Conservation (phyloP, 2,113 vertebrate genomes). For the Oreotrochilus melanogaster region DNA sequence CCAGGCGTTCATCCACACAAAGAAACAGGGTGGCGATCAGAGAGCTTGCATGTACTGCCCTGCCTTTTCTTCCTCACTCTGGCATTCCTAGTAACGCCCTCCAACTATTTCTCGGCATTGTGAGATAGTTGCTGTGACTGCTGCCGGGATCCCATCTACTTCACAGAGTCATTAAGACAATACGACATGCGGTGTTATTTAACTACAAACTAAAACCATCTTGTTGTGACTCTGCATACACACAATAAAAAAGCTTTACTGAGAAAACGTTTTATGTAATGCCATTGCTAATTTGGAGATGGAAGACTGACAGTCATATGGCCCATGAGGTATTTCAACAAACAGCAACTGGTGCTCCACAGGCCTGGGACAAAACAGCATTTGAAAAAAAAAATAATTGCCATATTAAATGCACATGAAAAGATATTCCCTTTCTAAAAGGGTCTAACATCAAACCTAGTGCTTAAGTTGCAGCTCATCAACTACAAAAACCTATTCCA, state of each 20-base stretch:
- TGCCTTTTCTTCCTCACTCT: neutral
- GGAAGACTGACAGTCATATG: slow-evolving; percentile 64
- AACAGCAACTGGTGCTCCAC: slow-evolving; percentile 33
- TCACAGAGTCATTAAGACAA: slow-evolving; percentile 61
- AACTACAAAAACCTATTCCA: neutral
- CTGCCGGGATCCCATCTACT: slow-evolving; percentile 47
- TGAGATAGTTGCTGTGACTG: neutral
- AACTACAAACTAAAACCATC: slow-evolving; percentile 69
- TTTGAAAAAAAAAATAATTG: neutral
- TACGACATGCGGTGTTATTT: slow-evolving; percentile 60
- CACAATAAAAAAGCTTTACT: slow-evolving; percentile 62
- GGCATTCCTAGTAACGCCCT: neutral
- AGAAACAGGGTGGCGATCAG: slow-evolving; percentile 33
- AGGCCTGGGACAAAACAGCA: slow-evolving; percentile 12
- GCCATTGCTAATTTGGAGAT: slow-evolving; percentile 66
- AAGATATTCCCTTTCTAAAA: slow-evolving; percentile 21
- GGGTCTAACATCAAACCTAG: neutral
- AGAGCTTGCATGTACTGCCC: slow-evolving; percentile 23
- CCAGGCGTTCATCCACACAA: neutral
- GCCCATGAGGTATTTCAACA: slow-evolving; percentile 53
- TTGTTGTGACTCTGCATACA: slow-evolving; percentile 68
- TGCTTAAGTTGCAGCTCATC: neutral
- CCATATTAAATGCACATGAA: slow-evolving; percentile 57
- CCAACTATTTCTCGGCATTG: neutral
- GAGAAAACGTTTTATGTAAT: slow-evolving; percentile 64